These are phyloP conservation scores for Syrista parreyssii DNA, from an alignment of 2,888 invertebrate species.

Conservation along the genomic window DNA sequence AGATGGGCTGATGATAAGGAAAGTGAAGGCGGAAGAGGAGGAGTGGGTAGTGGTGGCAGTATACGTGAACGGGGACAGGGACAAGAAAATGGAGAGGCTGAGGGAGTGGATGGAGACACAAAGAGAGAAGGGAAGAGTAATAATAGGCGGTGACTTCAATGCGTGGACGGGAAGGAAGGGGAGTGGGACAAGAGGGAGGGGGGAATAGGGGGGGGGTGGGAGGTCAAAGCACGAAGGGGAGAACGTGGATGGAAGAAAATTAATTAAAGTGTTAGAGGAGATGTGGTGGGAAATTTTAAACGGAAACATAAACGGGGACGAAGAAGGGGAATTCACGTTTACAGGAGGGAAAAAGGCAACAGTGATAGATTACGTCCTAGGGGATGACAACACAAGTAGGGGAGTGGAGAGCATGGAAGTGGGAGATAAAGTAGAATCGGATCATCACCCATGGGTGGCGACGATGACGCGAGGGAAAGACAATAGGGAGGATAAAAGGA, in stretches of 20 bases:
- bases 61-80: too few species aligned
- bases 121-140: too few species aligned
- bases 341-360: conserved; percentile 10
- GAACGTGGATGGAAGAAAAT: conserved; percentile 18
- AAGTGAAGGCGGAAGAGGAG: not conserved
- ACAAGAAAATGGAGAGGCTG: too few species aligned
- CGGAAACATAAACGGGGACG: conserved; percentile 19
- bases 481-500: too few species aligned
- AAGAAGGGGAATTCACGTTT: conserved; percentile 25
- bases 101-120: too few species aligned
- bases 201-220: not conserved
- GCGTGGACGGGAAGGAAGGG: too few species aligned
- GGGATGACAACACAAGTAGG: conserved; percentile 1
- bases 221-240: conserved; percentile 22
- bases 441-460: conserved; percentile 10
- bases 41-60: too few species aligned
- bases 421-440: conserved; percentile 9
- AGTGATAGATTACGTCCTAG: conserved; percentile 20
- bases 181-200: not conserved
- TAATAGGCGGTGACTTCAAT: too few species aligned
- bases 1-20: too few species aligned
- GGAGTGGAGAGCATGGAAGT: conserved; percentile 6
- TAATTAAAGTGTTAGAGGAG: conserved; percentile 11
- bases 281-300: conserved; percentile 25
- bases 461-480: not conserved